Conservation (phyloP, 2,797 vertebrate genomes). For the Scarus forsteni region DNA sequence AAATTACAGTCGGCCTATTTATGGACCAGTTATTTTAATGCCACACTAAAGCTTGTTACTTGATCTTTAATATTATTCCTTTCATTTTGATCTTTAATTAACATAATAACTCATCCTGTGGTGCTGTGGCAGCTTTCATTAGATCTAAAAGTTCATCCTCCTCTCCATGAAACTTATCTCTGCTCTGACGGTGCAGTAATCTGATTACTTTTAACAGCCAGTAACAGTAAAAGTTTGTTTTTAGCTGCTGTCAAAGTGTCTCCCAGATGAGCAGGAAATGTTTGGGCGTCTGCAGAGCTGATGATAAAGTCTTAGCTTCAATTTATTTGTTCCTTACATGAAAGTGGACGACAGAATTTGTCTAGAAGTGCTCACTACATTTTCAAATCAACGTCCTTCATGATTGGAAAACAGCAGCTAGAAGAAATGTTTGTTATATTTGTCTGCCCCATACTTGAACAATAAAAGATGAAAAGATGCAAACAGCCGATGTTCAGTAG, state of each 20-base stretch:
- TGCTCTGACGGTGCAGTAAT: background rate
- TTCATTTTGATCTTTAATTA: background rate
- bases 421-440: no score
- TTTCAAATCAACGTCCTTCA: no score
- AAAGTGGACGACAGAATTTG: no score
- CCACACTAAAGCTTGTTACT: background rate
- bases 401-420: no score
- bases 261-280: constrained; percentile 28
- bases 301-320: constrained; percentile 37
- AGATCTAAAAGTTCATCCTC: background rate
- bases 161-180: no score
- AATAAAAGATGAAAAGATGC: no score
- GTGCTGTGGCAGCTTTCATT: background rate
- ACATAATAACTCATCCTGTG: background rate
- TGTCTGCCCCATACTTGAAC: no score
- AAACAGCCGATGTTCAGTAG: no score
- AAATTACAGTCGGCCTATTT: no score
- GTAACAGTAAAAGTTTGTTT: background rate
- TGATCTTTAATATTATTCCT: background rate
- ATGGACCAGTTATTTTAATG: background rate
- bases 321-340: no score
- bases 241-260: constrained; percentile 26
- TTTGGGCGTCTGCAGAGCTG: constrained; percentile 37
- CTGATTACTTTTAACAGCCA: background rate
- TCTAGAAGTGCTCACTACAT: no score